Percentiles rank a stretch among this genome's conserved stretches.
Conservation (phyloP, 64 coral and sea anemone genomes). For the Porites lutea region DNA sequence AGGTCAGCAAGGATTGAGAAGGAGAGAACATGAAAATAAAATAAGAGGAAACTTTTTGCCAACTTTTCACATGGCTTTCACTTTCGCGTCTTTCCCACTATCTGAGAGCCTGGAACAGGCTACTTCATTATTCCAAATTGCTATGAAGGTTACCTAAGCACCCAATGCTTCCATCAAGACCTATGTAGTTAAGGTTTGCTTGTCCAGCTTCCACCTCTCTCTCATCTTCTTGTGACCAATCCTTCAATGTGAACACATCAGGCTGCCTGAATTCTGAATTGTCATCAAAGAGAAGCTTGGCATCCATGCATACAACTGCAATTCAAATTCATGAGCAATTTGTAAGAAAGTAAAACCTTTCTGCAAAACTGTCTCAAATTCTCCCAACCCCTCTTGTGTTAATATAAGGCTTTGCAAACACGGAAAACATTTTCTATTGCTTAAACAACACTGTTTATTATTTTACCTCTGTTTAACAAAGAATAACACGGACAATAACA, state of each 20-base stretch:
- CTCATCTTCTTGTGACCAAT: constrained; percentile 95
- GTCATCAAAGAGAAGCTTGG: constrained; percentile 96
- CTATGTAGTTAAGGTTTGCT: constrained; percentile 95
- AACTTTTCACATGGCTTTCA: no score
- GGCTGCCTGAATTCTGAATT: constrained; percentile 92
- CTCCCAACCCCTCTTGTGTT: no score
- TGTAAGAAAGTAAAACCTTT: background rate
- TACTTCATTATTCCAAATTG: no score
- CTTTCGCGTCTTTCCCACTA: no score
- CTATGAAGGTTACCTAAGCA: constrained; percentile 75
- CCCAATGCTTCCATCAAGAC: constrained; percentile 97
- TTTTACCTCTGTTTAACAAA: no score
- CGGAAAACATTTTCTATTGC: no score
- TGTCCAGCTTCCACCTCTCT: constrained; percentile 90
- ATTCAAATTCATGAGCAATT: background rate
- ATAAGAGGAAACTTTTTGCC: no score
- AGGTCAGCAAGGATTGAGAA: no score
- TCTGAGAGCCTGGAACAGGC: no score
- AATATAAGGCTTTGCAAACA: no score
- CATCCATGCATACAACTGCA: constrained; percentile 97
- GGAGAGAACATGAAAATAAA: no score
- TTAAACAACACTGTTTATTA: background rate
- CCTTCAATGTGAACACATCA: constrained; percentile 85
- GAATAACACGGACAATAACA: background rate
- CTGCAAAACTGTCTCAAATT: no score